Conservation (phyloP, 2,797 vertebrate genomes). For the Catostomus latipinnis region DNA sequence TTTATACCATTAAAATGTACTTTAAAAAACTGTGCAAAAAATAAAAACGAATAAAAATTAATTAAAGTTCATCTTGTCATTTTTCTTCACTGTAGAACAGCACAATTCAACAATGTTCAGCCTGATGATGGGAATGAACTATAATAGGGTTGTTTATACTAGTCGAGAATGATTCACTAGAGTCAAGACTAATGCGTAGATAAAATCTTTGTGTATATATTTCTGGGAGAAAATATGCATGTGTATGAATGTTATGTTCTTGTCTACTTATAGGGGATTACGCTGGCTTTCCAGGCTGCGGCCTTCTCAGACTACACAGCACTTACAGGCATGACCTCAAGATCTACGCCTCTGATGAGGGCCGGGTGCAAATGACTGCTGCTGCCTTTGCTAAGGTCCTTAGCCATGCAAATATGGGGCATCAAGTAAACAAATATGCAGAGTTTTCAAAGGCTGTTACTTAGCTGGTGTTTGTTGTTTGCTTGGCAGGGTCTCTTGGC, state of each 20-base stretch:
- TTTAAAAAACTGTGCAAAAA: no score
- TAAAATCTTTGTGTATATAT: background rate
- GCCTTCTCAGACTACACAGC: constrained; percentile 94
- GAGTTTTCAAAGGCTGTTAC: constrained; percentile 16
- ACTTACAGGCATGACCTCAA: constrained; percentile 98
- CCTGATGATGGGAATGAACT: no score
- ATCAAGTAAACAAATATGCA: background rate
- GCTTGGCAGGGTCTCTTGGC: constrained; percentile 89
- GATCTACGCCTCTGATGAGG: constrained; percentile 98
- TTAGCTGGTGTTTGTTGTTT: constrained; percentile 21
- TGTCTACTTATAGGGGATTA: constrained; percentile 86
- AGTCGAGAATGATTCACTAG: no score
- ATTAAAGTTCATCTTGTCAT: no score
- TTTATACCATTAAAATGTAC: no score
- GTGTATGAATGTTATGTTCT: constrained; percentile 3
- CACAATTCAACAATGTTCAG: no score
- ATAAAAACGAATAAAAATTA: no score
- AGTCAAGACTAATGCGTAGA: background rate
- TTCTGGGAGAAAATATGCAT: background rate
- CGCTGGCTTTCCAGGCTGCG: constrained; percentile 96
- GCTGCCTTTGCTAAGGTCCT: constrained; percentile 97
- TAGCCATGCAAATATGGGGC: background rate
- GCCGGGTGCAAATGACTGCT: constrained; percentile 98
- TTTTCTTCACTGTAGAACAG: no score
- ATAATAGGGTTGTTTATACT: no score